Base-by-base conservation (phyloP, 2,888 invertebrate genomes). In the Oligia latruncula region DNA sequence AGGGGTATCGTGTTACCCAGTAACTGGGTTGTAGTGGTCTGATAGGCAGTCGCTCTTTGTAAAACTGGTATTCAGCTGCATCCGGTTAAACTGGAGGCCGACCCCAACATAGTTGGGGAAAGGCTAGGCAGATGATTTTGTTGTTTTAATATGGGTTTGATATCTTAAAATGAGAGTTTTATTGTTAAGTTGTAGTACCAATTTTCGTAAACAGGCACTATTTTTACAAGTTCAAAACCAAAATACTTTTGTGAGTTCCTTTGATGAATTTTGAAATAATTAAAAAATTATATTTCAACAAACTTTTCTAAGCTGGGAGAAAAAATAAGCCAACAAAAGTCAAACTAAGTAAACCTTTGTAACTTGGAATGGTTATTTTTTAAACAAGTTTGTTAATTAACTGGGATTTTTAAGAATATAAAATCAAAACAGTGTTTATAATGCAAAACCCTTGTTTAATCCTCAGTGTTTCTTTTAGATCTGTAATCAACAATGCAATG, bases 361-460 rank as follows among this genome's bases (percentile, higher is more conserved):
- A 71, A 49, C 64, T 72, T 80, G 17, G 9, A 65, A 68, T 11
- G 15, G 35, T 43, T 60, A 68, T 65, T 70, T 49, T 72, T 55
- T 9, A 55, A 70, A 46, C 43, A 81, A 82, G 60, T 77, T 81
- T 23, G 60, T 81, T 77, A 65, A 77, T 73, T 81, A 81, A 66
- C 23, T 71, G 40, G 58, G 29, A 35, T 6, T 65, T 23, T 43
- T 74, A 29, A n/a, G 9, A 67, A 71, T 52, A 60, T 35, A 46
- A 46, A 46, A 46, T 3, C 13, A 46, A 46, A 46, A 46, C 46
- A 46, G 13, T 13, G 46, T 46, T 46, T 13, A 13, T 46, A 13
- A 46, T 52, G 52, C 17, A 52, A 52, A 52, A 52, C 52, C 52
- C 52, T 4, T 52, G 52, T 52, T 49, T 43, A 15, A 15, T 49